These are phyloP conservation scores for Blennius ocellaris DNA, from an alignment of 2,113 vertebrate genomes.

Conservation along the genomic window DNA sequence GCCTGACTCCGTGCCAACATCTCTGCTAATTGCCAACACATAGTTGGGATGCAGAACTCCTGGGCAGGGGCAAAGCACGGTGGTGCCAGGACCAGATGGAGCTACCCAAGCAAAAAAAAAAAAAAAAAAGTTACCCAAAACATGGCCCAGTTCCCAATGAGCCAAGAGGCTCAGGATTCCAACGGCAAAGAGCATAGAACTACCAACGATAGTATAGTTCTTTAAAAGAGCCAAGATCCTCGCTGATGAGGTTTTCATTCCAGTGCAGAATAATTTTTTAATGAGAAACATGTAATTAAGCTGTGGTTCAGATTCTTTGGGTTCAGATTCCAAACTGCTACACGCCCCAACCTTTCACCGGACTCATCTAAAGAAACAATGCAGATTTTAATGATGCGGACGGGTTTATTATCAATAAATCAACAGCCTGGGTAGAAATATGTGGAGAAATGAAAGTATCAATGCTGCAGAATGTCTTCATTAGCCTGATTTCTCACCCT, in stretches of 20 bases:
- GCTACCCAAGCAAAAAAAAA: conserved; percentile 69
- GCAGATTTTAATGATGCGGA: conserved; percentile 48
- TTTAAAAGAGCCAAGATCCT: conserved; percentile 44
- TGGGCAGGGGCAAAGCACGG: conserved; percentile 73
- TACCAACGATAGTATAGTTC: conserved; percentile 54
- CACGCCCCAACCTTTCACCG: conserved; percentile 32
- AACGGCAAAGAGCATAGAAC: conserved; percentile 47
- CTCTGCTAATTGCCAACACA: conserved; percentile 81
- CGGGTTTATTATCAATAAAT: conserved; percentile 44
- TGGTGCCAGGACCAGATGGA: conserved; percentile 79
- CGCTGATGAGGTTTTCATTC: conserved; percentile 37
- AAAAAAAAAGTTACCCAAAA: conserved; percentile 70
- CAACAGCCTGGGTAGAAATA: conserved; percentile 32
- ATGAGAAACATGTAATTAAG: conserved; percentile 46
- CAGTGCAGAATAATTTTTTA: conserved; percentile 33
- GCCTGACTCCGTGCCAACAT: conserved; percentile 70
- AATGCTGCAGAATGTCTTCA: conserved; percentile 65
- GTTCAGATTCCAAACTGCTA: conserved; percentile 5
- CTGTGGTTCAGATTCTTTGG: neutral
- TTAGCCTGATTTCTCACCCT: conserved; percentile 64
- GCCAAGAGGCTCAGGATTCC: conserved; percentile 69
- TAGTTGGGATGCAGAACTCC: conserved; percentile 78
- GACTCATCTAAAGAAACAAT: conserved; percentile 33
- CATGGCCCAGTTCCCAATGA: conserved; percentile 70
- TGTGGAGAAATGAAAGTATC: conserved; percentile 22